Conservation (phyloP, 1,140 invertebrate genomes). For the Scaptomyza graminum region DNA sequence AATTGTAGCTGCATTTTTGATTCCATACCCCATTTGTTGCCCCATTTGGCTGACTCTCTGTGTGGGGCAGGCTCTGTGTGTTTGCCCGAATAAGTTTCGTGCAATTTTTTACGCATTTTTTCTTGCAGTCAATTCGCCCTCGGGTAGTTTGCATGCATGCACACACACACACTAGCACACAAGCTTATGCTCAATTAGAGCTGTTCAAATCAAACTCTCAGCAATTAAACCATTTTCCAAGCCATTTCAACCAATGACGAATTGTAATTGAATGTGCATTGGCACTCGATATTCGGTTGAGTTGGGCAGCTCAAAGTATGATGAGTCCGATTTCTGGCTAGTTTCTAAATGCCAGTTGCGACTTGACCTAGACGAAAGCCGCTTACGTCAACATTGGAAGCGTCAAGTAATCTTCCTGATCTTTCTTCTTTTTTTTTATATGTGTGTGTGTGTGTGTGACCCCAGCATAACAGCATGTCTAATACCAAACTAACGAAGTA, state of each 20-base stretch:
- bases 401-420: slow-evolving; percentile 32
- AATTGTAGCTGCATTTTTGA: slow-evolving; percentile 77
- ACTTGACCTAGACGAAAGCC: slow-evolving; percentile 78
- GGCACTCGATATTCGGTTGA: not conserved
- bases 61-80: too few species aligned
- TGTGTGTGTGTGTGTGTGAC: too few species aligned
- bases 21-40: slow-evolving; percentile 56
- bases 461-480: slow-evolving; percentile 34
- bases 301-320: not conserved
- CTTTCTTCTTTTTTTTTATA: slow-evolving; percentile 1
- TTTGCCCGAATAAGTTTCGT: slow-evolving; percentile 68
- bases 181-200: slow-evolving; percentile 73
- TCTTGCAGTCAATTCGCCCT: slow-evolving; percentile 14
- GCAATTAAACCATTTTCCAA: slow-evolving; percentile 79
- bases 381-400: slow-evolving; percentile 66
- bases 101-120: slow-evolving; percentile 65
- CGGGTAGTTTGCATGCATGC: slow-evolving; percentile 4
- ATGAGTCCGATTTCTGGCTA: slow-evolving; percentile 33
- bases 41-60: slow-evolving; percentile 46
- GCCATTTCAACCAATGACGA: slow-evolving; percentile 64
- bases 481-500: slow-evolving; percentile 65
- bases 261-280: slow-evolving; percentile 62
- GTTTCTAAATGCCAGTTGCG: slow-evolving; percentile 42
- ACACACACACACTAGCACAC: not conserved
- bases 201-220: slow-evolving; percentile 60